phyloP scores from a whole-genome alignment of 2,888 invertebrate species.

The Dastarcus helophoroides region DNA sequence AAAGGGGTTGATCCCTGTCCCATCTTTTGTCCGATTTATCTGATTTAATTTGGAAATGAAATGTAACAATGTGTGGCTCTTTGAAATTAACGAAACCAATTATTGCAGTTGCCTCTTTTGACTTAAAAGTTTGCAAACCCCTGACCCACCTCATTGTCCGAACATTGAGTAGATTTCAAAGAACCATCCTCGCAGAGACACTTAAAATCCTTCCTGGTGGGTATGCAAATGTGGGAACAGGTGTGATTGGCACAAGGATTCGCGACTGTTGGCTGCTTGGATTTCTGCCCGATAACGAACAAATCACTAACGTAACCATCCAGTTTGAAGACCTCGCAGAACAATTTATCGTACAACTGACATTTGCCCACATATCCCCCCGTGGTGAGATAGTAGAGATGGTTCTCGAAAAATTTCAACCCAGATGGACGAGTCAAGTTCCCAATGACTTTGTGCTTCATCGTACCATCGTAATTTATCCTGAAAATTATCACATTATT shows the following conservation, averaged over 20 bases:
- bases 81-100: too few relatives aligned
- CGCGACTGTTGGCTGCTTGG: constrained; percentile 40
- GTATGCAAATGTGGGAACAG: constrained; percentile 53
- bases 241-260: constrained; percentile 42
- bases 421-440: constrained; percentile 48
- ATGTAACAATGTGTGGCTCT: too few relatives aligned
- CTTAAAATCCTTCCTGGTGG: constrained; percentile 36
- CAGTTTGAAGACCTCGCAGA: constrained; percentile 39
- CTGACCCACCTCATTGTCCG: constrained; percentile 26
- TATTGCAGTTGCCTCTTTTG: too few relatives aligned
- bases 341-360: constrained; percentile 40
- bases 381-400: constrained; percentile 57
- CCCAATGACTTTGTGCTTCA: constrained; percentile 36
- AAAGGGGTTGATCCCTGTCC: constrained; percentile 2
- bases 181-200: constrained; percentile 50
- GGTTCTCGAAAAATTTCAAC: constrained; percentile 62
- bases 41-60: too few relatives aligned
- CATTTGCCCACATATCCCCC: constrained; percentile 49
- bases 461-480: constrained; percentile 39
- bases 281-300: constrained; percentile 43
- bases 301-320: constrained; percentile 38
- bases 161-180: constrained; percentile 25
- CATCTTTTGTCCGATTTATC: too few relatives aligned
- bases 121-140: background rate
- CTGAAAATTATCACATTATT: constrained; percentile 39